phyloP scores from a whole-genome alignment of 2,113 vertebrate species.

The Climacteris rufus region DNA sequence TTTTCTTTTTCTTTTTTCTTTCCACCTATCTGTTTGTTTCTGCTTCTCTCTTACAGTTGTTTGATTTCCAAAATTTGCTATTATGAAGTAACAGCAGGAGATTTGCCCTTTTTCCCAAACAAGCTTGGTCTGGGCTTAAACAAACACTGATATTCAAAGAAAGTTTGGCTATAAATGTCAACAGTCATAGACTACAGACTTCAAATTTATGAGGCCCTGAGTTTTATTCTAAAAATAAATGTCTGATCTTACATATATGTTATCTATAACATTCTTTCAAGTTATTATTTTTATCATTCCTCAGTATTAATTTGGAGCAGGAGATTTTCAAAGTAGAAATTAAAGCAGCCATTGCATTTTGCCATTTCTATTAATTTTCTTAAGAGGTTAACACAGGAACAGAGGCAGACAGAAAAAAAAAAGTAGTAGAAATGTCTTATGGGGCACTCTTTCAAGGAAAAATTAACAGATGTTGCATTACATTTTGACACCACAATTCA shows the following conservation, averaged over 20 bases:
- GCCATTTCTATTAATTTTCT: neutral
- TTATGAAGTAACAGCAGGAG: neutral
- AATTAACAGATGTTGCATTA: neutral
- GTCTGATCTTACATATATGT: neutral
- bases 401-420: neutral
- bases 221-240: neutral
- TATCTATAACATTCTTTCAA: neutral
- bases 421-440: neutral
- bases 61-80: neutral
- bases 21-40: neutral
- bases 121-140: neutral
- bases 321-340: neutral
- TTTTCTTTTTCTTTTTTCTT: no score
- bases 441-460: neutral
- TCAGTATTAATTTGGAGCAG: neutral
- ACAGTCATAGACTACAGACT: accelerated
- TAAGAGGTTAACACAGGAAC: neutral
- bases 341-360: neutral
- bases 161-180: neutral
- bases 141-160: neutral
- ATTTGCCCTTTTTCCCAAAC: neutral
- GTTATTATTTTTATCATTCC: neutral
- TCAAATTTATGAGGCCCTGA: neutral
- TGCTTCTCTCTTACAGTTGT: neutral
- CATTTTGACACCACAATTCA: neutral